Conservation (phyloP, 1,140 invertebrate genomes). For the Plectrocnemia conspersa region DNA sequence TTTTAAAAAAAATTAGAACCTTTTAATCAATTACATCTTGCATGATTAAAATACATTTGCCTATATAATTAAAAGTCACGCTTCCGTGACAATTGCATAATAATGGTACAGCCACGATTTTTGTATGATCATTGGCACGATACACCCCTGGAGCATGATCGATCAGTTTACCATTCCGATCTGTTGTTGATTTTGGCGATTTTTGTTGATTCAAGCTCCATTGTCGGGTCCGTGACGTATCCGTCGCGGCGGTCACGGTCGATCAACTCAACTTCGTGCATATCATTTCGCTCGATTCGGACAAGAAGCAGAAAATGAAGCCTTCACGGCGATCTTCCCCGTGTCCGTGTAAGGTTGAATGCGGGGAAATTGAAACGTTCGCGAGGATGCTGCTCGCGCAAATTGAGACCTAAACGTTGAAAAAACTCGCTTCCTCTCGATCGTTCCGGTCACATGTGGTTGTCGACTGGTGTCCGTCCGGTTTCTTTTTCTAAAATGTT, state of each 20-base stretch:
- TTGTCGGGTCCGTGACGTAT: neutral
- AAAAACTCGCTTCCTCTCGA: constrained; percentile 3
- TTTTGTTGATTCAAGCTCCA: neutral
- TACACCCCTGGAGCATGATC: no score
- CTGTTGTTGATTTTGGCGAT: no score
- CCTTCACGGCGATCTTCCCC: neutral
- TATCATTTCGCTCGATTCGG: neutral
- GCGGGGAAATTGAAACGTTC: neutral
- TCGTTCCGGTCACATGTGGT: neutral
- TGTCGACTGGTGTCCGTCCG: neutral
- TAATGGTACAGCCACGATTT: no score
- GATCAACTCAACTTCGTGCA: neutral
- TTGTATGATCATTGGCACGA: no score
- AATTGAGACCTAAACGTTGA: neutral
- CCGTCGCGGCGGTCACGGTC: neutral
- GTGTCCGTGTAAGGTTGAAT: neutral
- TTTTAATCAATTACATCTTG: no score
- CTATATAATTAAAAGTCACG: no score
- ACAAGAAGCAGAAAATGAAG: neutral
- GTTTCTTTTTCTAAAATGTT: constrained; percentile 2
- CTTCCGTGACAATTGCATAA: no score
- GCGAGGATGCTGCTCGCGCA: neutral
- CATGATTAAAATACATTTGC: no score
- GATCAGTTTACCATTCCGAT: no score
- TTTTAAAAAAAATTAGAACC: no score